Evolutionary conservation across 1,140 invertebrate species (phyloP).

Genomic region (Heliconius eleuchia): DNA sequence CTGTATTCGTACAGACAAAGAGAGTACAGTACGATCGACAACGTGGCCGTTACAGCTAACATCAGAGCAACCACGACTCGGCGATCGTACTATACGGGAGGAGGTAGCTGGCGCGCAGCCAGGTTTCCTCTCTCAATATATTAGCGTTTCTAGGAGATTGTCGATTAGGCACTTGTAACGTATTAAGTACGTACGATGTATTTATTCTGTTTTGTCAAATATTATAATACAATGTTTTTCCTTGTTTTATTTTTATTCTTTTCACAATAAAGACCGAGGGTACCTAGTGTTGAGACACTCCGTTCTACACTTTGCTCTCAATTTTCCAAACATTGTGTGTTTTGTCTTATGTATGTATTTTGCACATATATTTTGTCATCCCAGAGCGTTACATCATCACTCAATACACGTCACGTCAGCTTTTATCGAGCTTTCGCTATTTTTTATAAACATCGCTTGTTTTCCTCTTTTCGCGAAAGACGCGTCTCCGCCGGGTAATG

Average conservation of each 20-base stretch:
- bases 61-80: no score
- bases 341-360: no score
- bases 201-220: not conserved
- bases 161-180: conserved; percentile 14
- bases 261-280: no score
- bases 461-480: not conserved
- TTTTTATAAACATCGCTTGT: not conserved
- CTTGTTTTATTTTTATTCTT: no score
- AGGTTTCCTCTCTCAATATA: not conserved
- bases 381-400: not conserved
- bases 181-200: not conserved
- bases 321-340: no score
- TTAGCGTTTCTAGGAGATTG: conserved; percentile 18
- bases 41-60: not conserved
- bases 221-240: not conserved
- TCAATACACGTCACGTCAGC: not conserved
- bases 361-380: not conserved
- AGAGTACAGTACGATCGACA: not conserved
- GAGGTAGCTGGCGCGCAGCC: conserved; percentile 7
- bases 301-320: no score
- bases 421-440: not conserved
- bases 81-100: not conserved
- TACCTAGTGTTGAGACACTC: no score
- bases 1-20: no score
- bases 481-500: not conserved